These are phyloP conservation scores for Aleiodes leptofemur DNA, from an alignment of 2,888 invertebrate species.

Conservation along the genomic window DNA sequence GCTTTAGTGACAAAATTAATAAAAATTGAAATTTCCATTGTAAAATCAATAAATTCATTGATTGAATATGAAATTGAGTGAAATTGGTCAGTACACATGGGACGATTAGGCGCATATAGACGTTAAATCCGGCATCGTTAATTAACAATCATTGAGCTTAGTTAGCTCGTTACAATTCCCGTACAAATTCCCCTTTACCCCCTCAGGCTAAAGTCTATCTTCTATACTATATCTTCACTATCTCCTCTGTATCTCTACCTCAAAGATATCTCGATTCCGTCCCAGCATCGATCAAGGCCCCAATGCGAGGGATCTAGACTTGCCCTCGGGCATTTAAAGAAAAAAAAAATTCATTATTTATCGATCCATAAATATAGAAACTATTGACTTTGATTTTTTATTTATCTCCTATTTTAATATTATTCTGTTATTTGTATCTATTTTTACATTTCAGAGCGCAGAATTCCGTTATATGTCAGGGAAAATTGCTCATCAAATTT, in stretches of 20 bases:
- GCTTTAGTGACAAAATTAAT: too few species aligned
- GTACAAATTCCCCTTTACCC: slow-evolving; percentile 3
- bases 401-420: not conserved
- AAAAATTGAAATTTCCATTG: too few species aligned
- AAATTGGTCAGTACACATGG: not conserved
- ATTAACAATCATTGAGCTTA: slow-evolving; percentile 31
- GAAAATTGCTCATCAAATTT: slow-evolving; percentile 7
- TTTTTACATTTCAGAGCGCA: not conserved
- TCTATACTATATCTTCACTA: slow-evolving; percentile 16
- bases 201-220: not conserved
- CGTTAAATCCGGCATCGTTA: slow-evolving; percentile 25
- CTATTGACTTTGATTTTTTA: slow-evolving; percentile 20
- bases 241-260: slow-evolving; percentile 11
- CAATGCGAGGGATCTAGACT: slow-evolving; percentile 10
- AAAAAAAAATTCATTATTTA: slow-evolving; percentile 24
- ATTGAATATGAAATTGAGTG: not conserved
- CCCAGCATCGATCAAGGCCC: slow-evolving; percentile 33
- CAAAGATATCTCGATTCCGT: slow-evolving; percentile 20
- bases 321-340: not conserved
- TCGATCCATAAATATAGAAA: slow-evolving; percentile 34
- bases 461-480: slow-evolving; percentile 19
- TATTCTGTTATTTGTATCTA: not conserved
- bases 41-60: too few species aligned
- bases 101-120: slow-evolving; percentile 19
- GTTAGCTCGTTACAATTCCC: slow-evolving; percentile 25